phyloP scores from a whole-genome alignment of 1,140 invertebrate genomes.

The Pantala flavescens region DNA sequence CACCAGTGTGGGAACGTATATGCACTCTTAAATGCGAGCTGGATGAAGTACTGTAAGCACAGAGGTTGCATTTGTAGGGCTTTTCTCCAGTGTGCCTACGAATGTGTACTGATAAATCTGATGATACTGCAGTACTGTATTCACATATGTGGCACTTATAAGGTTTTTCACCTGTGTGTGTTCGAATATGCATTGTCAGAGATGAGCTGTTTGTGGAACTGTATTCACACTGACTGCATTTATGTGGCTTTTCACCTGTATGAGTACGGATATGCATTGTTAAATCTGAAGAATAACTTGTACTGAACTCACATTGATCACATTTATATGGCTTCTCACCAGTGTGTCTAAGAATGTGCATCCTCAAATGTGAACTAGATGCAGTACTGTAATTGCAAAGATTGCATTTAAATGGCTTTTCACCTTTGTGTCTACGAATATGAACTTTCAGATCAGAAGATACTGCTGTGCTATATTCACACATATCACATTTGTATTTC shows the following conservation, averaged over 20 bases:
- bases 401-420: conserved; percentile 69
- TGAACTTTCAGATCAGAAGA: conserved; percentile 71
- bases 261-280: conserved; percentile 26
- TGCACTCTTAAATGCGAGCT: conserved; percentile 86
- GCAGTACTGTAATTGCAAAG: conserved; percentile 79
- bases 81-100: conserved; percentile 77
- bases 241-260: conserved; percentile 26
- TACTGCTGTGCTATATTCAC: conserved; percentile 68
- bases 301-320: conserved; percentile 16
- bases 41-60: conserved; percentile 84
- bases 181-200: conserved; percentile 82
- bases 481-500: conserved; percentile 54
- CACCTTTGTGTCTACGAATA: conserved; percentile 63
- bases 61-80: conserved; percentile 84
- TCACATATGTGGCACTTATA: conserved; percentile 38
- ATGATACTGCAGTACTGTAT: conserved; percentile 42
- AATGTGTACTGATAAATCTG: conserved; percentile 74
- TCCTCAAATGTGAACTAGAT: conserved; percentile 75
- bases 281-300: conserved; percentile 14
- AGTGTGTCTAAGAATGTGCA: conserved; percentile 88
- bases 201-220: conserved; percentile 77
- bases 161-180: conserved; percentile 88
- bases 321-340: conserved; percentile 72
- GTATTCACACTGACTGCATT: conserved; percentile 63
- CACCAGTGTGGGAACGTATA: conserved; percentile 60